These are phyloP conservation scores for Apeltes quadracus DNA, from an alignment of 2,113 vertebrate genomes.

Conservation along the genomic window DNA sequence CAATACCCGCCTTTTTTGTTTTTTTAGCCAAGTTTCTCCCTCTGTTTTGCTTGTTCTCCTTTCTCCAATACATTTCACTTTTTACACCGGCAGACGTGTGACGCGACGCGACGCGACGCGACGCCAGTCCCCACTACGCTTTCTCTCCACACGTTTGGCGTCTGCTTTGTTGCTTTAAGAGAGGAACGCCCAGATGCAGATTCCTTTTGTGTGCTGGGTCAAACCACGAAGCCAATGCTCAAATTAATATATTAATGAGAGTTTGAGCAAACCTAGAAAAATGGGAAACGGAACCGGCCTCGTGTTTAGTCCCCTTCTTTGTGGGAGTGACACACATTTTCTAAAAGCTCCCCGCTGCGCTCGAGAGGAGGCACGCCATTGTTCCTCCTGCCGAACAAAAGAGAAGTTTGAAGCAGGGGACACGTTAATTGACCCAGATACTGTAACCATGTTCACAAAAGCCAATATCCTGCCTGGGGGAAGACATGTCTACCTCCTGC, in stretches of 20 bases:
- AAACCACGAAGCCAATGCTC: slow-evolving; percentile 57
- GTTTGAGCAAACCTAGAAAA: slow-evolving; percentile 45
- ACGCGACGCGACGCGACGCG: slow-evolving; percentile 45
- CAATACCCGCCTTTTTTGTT: slow-evolving; percentile 48
- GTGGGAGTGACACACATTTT: slow-evolving; percentile 39
- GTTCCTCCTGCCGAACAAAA: slow-evolving; percentile 66
- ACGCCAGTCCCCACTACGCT: slow-evolving; percentile 29
- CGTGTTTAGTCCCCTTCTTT: slow-evolving; percentile 34
- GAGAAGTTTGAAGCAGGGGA: slow-evolving; percentile 69
- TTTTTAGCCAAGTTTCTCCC: slow-evolving; percentile 50
- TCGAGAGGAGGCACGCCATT: slow-evolving; percentile 49
- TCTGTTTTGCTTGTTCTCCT: slow-evolving; percentile 33
- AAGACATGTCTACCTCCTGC: slow-evolving; percentile 55
- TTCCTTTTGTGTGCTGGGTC: slow-evolving; percentile 54
- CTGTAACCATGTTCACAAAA: slow-evolving; percentile 72
- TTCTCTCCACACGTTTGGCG: slow-evolving; percentile 23
- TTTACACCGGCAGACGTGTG: slow-evolving; percentile 43
- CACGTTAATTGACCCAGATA: slow-evolving; percentile 77
- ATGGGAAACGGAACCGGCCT: slow-evolving; percentile 15
- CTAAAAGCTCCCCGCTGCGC: slow-evolving; percentile 46
- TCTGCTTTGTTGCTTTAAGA: slow-evolving; percentile 35
- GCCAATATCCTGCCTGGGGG: slow-evolving; percentile 69
- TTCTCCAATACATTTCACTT: slow-evolving; percentile 58
- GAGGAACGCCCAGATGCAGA: slow-evolving; percentile 28
- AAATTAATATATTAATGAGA: slow-evolving; percentile 68